Evolutionary conservation across 2,113 vertebrate species (phyloP).

Genomic region (Corydoras maculifer): DNA sequence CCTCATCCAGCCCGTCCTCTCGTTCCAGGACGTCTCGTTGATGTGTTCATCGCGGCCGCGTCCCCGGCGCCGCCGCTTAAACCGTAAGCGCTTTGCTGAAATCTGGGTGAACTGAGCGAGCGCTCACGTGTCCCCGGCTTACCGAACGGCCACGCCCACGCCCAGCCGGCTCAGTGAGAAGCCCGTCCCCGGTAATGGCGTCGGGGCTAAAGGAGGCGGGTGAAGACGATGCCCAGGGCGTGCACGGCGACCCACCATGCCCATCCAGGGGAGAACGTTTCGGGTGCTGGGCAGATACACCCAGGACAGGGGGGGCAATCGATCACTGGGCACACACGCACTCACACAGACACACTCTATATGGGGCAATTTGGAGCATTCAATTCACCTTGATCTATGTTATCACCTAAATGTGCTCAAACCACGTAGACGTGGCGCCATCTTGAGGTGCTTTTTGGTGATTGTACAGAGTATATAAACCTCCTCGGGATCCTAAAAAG

Average conservation of each 20-base stretch:
- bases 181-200: background rate
- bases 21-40: constrained; percentile 50
- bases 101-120: constrained; percentile 38
- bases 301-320: too few species aligned
- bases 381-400: too few species aligned
- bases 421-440: too few species aligned
- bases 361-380: too few species aligned
- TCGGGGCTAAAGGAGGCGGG: background rate
- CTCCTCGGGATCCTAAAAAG: too few species aligned
- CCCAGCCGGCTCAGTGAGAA: constrained; percentile 20
- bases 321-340: too few species aligned
- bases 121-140: constrained; percentile 13
- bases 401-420: too few species aligned
- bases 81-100: constrained; percentile 29
- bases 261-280: too few species aligned
- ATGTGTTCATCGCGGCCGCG: constrained; percentile 61
- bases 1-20: constrained; percentile 46
- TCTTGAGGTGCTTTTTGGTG: too few species aligned
- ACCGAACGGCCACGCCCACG: constrained; percentile 9
- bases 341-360: too few species aligned
- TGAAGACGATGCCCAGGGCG: background rate
- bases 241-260: background rate
- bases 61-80: constrained; percentile 1
- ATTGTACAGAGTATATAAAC: too few species aligned
- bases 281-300: too few species aligned